Base-by-base conservation (phyloP, 2,797 vertebrate species). In the Cirrhinus molitorella region DNA sequence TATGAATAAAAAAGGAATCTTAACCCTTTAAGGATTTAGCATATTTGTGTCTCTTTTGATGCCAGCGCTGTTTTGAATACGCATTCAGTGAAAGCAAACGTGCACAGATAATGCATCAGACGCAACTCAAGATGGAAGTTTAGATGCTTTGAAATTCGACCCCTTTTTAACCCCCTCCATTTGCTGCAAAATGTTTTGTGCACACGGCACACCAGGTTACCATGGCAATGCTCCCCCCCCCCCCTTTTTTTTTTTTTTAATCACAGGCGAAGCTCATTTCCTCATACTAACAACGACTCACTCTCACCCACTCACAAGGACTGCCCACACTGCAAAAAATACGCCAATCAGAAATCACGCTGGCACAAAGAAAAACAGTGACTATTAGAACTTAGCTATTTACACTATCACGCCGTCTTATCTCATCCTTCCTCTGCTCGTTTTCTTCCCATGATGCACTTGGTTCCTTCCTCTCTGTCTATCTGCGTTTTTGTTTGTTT, bases 231-330 rank as follows among this genome's bases (percentile, higher is more conserved):
- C 90, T 89, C 91, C 87, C 91, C 21, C 10, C 4, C 1, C 2
- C 2, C 10, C 34, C 25, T 1, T 23, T 55, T 23, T 14, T 34
- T 49, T 49, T 55, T 37, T 14, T 94, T 95, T 94, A 93, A 94
- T 94, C 93, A 93, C 92, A 93, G 92, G 91, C 92, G 89, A 94
- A 93, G 91, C 93, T 93, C 89, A 92, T 95, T 95, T 95, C 94
- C 93, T 94, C 90, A 90, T 90, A 90, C 90, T 91, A 89, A 94
- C 93, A 93, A 95, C 91, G 92, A 92, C 91, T 86, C 90, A 86
- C 59, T 86, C 90, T 93, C 53, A 8, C 67, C 67, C 67, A 61
- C 51, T 81, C 67, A 61, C 40, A 65, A 66, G 71, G 91, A 88
- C 92, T 85, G 90, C 90, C 91, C 89, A 89, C 91, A 88, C 88